Conservation (phyloP, 2,797 vertebrate species). For the Manis javanica region DNA sequence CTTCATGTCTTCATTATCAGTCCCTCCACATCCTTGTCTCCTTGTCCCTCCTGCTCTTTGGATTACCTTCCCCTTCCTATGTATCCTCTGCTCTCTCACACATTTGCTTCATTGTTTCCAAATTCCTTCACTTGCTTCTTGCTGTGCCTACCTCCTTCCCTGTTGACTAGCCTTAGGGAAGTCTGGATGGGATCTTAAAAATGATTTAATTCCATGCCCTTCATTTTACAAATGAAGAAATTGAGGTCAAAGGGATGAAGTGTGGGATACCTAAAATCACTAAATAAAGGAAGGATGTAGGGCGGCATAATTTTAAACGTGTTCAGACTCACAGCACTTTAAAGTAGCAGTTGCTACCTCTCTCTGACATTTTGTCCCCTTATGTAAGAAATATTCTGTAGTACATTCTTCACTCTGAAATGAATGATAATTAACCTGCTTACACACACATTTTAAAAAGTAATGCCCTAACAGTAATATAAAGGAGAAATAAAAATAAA, state of each 20-base stretch:
- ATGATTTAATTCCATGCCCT: not conserved
- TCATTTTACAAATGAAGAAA: not conserved
- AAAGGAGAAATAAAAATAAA: constrained; percentile 47
- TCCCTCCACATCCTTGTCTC: not conserved
- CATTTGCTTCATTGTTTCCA: not conserved
- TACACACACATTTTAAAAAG: not conserved
- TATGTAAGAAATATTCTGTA: not conserved
- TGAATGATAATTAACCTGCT: constrained; percentile 13
- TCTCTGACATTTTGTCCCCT: not conserved
- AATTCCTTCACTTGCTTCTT: not conserved
- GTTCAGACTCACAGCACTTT: not conserved
- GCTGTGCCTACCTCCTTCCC: not conserved
- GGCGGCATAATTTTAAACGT: not conserved
- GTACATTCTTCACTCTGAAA: not conserved
- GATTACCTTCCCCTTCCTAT: not conserved
- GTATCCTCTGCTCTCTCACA: not conserved
- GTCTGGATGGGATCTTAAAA: not conserved
- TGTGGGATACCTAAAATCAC: not conserved
- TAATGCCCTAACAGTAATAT: not conserved
- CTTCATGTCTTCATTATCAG: not conserved
- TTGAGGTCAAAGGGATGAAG: not conserved
- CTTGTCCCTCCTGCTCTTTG: not conserved
- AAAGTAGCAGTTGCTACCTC: not conserved
- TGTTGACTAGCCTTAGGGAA: not conserved
- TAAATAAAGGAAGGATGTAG: not conserved